Evolutionary conservation across 92 coral and sea anemone genomes (phyloP), one percentile per base, ranked within the genome.

Genomic region (Bergia sp.): DNA sequence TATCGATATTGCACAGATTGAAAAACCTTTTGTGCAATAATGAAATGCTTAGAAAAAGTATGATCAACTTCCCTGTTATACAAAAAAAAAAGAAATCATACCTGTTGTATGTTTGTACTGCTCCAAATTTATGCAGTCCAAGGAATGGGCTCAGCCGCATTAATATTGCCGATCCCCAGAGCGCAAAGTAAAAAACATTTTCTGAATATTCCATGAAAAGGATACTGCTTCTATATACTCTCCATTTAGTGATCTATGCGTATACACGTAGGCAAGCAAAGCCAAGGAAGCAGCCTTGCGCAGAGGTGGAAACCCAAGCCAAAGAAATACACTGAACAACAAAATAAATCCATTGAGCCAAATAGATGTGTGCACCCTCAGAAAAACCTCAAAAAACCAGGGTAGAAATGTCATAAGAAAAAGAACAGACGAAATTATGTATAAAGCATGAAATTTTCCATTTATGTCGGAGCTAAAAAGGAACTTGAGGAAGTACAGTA

Each of bases 21-120:
- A 13, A 61, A 16, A 21, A 21, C 23, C 29, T 61, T 61, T 61
- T 61, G 69, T 61, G 69, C 23, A 23, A 18, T 0, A 61, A 61
- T 61, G 29, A 61, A 18, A 18, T 61, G 69, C 20, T 18, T 61
- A 61, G 0, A 0, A 61, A 61, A 29, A 29, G 29, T 29, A 29
- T 29, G 29, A 29, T 29, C 29, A 29, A 29, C 29, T 29, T 16
- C 29, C 69, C 69, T 61, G 23, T 13, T 20, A 61, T 18, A 16
- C 29, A 61, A 61, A 61, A 37, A 6, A 13, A 64, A 18, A 39
- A 44, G 21, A 41, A 69, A 69, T 18, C 87, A 47, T 81, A 90
- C 94, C 94, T 90, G 91, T 82, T 82, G 80, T 89, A 92, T 37
- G 94, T 92, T 45, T 90, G 94, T 3, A 90, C 94, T 0, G 92